phyloP scores from a whole-genome alignment of 2,113 vertebrate species.

The Pionites leucogaster region DNA sequence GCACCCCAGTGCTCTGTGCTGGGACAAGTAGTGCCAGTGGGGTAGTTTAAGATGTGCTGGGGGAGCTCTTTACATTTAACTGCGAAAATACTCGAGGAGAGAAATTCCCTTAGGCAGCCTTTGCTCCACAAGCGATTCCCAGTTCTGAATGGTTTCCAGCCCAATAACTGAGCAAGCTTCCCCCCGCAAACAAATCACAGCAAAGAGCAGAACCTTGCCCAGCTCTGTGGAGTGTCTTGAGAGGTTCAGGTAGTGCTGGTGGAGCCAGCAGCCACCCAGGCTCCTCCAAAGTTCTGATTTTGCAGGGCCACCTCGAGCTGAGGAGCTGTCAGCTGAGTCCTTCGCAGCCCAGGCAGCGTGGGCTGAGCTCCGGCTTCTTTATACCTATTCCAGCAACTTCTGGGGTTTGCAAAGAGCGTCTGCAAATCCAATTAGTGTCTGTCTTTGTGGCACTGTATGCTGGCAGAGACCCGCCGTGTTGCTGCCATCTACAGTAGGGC shows the following conservation, averaged over 20 bases:
- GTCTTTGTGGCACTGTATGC: conserved; percentile 54
- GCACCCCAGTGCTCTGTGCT: neutral
- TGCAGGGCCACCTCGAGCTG: conserved; percentile 29
- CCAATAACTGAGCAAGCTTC: neutral
- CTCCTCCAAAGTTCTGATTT: conserved; percentile 13
- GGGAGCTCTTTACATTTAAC: neutral
- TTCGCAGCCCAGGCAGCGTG: conserved; percentile 48
- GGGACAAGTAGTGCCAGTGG: accelerated
- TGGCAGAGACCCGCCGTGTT: conserved; percentile 62
- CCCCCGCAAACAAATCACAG: accelerated
- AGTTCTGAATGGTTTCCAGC: neutral
- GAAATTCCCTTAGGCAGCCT: neutral
- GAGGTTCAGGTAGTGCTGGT: neutral
- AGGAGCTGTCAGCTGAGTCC: conserved; percentile 58
- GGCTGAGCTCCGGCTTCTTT: conserved; percentile 56
- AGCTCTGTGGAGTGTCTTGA: neutral
- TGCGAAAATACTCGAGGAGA: neutral
- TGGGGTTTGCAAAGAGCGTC: conserved; percentile 52
- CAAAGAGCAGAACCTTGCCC: neutral
- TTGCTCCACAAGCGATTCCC: neutral
- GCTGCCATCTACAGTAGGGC: conserved; percentile 69
- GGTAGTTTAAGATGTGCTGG: neutral
- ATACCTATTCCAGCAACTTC: conserved; percentile 61
- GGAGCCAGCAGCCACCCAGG: conserved; percentile 7
- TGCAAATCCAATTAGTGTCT: conserved; percentile 67